These are phyloP conservation scores for Lepidothrix coronata DNA, from an alignment of 2,113 vertebrate species.

Conservation along the genomic window DNA sequence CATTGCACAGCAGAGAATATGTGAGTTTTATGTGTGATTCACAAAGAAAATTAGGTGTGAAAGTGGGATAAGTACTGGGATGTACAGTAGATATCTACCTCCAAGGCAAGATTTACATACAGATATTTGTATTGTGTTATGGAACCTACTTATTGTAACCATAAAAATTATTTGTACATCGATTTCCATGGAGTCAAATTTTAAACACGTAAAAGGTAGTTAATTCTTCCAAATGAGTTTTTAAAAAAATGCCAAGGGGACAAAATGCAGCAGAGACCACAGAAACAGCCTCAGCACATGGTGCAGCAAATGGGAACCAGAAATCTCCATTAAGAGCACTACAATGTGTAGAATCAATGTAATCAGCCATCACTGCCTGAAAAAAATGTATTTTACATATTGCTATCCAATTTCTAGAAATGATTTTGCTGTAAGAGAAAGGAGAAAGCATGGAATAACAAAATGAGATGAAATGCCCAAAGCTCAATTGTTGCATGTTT, in stretches of 20 bases:
- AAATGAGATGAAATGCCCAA: background rate
- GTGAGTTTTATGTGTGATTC: constrained; percentile 68
- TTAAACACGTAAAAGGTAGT: constrained; percentile 56
- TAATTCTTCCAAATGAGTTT: constrained; percentile 61
- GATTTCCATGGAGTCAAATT: constrained; percentile 54
- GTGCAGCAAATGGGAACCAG: constrained; percentile 4
- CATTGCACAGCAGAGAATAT: constrained; percentile 67
- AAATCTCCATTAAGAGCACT: constrained; percentile 48
- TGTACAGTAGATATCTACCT: constrained; percentile 54
- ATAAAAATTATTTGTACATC: constrained; percentile 64
- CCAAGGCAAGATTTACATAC: constrained; percentile 67
- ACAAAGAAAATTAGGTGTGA: constrained; percentile 70
- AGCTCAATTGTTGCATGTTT: background rate
- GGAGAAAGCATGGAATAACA: background rate
- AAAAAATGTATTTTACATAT: constrained; percentile 22
- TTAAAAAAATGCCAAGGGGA: constrained; percentile 22
- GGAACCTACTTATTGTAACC: constrained; percentile 47
- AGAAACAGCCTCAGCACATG: background rate
- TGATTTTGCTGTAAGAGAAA: constrained; percentile 17
- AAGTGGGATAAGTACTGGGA: constrained; percentile 62
- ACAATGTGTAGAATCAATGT: constrained; percentile 9
- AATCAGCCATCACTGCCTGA: constrained; percentile 14
- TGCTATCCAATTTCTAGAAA: constrained; percentile 28
- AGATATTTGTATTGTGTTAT: constrained; percentile 63
- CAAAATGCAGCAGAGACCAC: constrained; percentile 8